These are phyloP conservation scores for Holacanthella duospinosa DNA, from an alignment of 2,888 invertebrate species.

Conservation along the genomic window DNA sequence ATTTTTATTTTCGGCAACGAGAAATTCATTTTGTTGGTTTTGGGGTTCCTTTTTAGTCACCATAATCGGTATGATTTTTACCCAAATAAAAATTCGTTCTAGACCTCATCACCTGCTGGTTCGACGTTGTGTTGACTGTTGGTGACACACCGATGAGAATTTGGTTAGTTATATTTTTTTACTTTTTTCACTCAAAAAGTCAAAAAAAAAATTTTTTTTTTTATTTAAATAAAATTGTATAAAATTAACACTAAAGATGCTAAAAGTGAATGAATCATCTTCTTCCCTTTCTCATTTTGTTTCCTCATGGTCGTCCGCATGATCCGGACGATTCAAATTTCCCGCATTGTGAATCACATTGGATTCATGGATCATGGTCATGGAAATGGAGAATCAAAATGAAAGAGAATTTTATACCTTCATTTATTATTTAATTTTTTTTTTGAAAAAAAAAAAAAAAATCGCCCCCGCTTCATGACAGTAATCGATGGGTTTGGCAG, in stretches of 20 bases:
- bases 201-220: neutral
- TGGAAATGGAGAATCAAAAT: neutral
- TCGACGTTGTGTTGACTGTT: constrained; percentile 4
- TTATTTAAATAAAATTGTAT: neutral
- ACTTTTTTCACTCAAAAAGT: neutral
- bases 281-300: neutral
- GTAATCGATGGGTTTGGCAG: constrained; percentile 36
- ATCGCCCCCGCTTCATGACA: constrained; percentile 37
- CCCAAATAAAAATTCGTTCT: constrained; percentile 38
- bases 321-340: neutral
- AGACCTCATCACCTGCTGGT: constrained; percentile 37
- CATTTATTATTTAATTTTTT: too few relatives aligned
- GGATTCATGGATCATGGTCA: too few relatives aligned
- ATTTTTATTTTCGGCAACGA: neutral
- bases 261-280: too few relatives aligned
- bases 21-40: constrained; percentile 1
- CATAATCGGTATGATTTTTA: constrained; percentile 36
- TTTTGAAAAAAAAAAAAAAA: constrained; percentile 8
- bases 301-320: neutral
- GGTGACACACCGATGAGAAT: neutral
- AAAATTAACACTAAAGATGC: too few relatives aligned
- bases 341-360: too few relatives aligned
- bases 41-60: constrained; percentile 19
- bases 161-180: too few relatives aligned
- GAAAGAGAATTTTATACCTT: neutral